phyloP scores from a whole-genome alignment of 2,797 vertebrate species.

The Botia almorhae region DNA sequence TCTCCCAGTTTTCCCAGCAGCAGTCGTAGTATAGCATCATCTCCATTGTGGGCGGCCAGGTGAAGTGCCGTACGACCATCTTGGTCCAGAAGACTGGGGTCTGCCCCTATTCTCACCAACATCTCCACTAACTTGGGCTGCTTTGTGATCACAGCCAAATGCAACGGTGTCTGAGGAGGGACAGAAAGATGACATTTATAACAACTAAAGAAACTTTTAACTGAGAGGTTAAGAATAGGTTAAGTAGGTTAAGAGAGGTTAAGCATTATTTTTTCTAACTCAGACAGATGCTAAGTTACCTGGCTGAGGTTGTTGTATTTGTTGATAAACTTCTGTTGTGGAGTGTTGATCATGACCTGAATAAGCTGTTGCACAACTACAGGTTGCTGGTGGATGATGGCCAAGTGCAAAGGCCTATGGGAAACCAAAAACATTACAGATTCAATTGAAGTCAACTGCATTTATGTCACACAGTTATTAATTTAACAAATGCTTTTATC shows the following conservation, averaged over 20 bases:
- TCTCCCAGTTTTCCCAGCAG: conserved; percentile 82
- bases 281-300: conserved; percentile 69
- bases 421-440: conserved; percentile 11
- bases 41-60: conserved; percentile 83
- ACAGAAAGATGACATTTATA: neutral
- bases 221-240: too few relatives aligned
- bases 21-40: conserved; percentile 77
- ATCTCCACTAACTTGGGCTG: conserved; percentile 85
- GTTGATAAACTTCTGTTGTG: conserved; percentile 83
- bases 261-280: neutral
- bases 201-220: too few relatives aligned
- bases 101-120: conserved; percentile 84
- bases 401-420: conserved; percentile 90
- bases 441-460: neutral
- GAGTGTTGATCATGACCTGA: conserved; percentile 83
- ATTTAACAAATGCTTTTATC: too few relatives aligned
- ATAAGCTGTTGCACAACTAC: conserved; percentile 87
- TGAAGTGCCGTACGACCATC: conserved; percentile 90
- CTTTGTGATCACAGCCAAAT: conserved; percentile 92
- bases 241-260: too few relatives aligned
- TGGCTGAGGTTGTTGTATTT: conserved; percentile 87
- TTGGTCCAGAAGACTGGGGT: conserved; percentile 85
- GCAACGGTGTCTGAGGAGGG: conserved; percentile 84
- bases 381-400: conserved; percentile 91
- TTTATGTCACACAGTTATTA: too few relatives aligned